These are phyloP conservation scores for Muntiacus muntjak DNA, from an alignment of 2,113 vertebrate genomes.

Conservation along the genomic window DNA sequence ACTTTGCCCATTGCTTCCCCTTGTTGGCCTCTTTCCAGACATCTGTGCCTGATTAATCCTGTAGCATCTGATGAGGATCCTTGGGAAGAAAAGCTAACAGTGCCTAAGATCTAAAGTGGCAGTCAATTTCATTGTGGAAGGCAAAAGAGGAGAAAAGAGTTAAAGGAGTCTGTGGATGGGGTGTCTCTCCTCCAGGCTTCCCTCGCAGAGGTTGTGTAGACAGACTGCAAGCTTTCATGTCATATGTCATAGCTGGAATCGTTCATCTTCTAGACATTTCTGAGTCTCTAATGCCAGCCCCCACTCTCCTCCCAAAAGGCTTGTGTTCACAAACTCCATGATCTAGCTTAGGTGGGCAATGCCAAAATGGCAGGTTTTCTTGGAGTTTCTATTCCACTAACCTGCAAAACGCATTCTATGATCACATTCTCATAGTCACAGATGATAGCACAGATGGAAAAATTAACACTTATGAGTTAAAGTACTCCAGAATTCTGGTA, in stretches of 20 bases:
- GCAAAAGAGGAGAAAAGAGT: background rate
- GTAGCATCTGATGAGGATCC: background rate
- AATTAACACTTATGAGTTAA: slow-evolving; percentile 24
- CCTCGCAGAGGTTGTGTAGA: background rate
- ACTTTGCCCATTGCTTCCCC: background rate
- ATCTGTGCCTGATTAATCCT: slow-evolving; percentile 29
- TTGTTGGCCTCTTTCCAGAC: slow-evolving; percentile 43
- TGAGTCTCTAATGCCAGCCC: background rate
- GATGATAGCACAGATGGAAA: slow-evolving; percentile 42
- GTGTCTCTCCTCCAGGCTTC: background rate
- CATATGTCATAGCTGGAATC: background rate
- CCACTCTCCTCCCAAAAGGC: background rate
- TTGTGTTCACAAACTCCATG: background rate
- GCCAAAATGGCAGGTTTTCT: slow-evolving; percentile 27
- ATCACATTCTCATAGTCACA: slow-evolving; percentile 52
- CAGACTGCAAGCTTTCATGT: background rate
- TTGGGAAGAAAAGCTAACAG: background rate
- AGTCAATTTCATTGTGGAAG: background rate
- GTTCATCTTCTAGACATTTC: background rate
- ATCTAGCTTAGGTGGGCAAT: background rate
- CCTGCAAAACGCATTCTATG: slow-evolving; percentile 45
- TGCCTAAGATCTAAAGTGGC: background rate
- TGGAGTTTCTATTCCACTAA: slow-evolving; percentile 26
- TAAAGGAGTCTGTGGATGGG: background rate
- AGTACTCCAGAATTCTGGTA: background rate